phyloP scores from a whole-genome alignment of 2,113 vertebrate species.

The Amphiprion ocellaris region DNA sequence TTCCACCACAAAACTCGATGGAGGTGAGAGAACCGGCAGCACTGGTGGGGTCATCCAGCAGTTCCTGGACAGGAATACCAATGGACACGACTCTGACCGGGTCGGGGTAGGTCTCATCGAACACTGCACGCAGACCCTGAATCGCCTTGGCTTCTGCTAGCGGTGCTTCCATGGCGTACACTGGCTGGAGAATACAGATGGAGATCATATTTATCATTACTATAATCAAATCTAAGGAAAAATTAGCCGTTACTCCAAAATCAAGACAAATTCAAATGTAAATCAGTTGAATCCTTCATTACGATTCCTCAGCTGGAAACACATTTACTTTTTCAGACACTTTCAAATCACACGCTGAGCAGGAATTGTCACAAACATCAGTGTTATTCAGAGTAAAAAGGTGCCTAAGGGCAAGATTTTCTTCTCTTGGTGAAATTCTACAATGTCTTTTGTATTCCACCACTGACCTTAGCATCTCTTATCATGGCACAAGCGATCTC shows the following conservation, averaged over 20 bases:
- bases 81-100: slow-evolving; percentile 96
- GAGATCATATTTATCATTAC: neutral
- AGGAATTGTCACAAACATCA: neutral
- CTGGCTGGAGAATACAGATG: slow-evolving; percentile 78
- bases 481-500: slow-evolving; percentile 91
- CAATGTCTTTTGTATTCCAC: neutral
- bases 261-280: too few relatives aligned
- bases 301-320: too few relatives aligned
- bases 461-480: slow-evolving; percentile 89
- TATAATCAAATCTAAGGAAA: too few relatives aligned
- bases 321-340: too few relatives aligned
- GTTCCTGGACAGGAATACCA: slow-evolving; percentile 90
- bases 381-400: neutral
- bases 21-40: slow-evolving; percentile 92
- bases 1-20: slow-evolving; percentile 97
- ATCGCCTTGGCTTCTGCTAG: slow-evolving; percentile 95
- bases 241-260: too few relatives aligned
- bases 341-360: neutral
- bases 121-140: slow-evolving; percentile 96
- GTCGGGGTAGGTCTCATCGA: slow-evolving; percentile 98
- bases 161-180: slow-evolving; percentile 91
- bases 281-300: too few relatives aligned
- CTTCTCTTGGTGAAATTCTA: neutral
- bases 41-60: slow-evolving; percentile 91
- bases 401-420: neutral